Base-by-base conservation (phyloP, 2,888 invertebrate species). In the Amphipyra berbera region DNA sequence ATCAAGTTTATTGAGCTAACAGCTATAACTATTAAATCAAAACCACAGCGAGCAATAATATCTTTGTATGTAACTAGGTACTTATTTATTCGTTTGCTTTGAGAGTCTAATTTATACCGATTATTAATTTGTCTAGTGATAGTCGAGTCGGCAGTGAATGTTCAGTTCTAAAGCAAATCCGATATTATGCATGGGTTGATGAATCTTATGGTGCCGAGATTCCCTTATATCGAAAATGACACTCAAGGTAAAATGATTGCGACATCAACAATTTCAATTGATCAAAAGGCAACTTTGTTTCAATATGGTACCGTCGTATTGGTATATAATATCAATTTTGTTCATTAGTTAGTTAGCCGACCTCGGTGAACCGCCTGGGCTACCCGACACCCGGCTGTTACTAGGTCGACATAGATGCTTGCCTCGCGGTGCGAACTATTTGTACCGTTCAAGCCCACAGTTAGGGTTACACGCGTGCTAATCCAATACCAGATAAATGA, bases 381-480 rank as follows among this genome's bases (percentile, higher is more conserved):
- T 87, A 90, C 87, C 86, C 86, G 88, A 90, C 85, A 89, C 90
- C 76, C 78, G 77, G 60, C 78, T 79, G 86, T 88, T 86, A 88
- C 83, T 87, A 79, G 90, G 90, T 88, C 91, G 88, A 85, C 86
- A 83, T 82, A 83, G 85, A 88, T 84, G 87, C 84, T 84, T 79
- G 82, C 80, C 70, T 85, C 84, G 86, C 83, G 84, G 84, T 84
- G 79, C 86, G 72, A 81, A 85, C 90, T 88, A 92, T 93, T 93
- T 93, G 92, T 92, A 92, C 89, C 91, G 90, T 91, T 92, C 91
- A 90, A 82, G 77, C 83, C 82, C 72, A 82, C 87, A 85, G 87
- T 86, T 89, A 87, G 83, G 86, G 89, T 90, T 90, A 89, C 90
- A 90, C 83, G 85, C 83, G 84, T 86, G 87, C 82, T 83, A 86